Base-by-base conservation (phyloP, 64 coral and sea anemone species). In the Pocillopora verrucosa region DNA sequence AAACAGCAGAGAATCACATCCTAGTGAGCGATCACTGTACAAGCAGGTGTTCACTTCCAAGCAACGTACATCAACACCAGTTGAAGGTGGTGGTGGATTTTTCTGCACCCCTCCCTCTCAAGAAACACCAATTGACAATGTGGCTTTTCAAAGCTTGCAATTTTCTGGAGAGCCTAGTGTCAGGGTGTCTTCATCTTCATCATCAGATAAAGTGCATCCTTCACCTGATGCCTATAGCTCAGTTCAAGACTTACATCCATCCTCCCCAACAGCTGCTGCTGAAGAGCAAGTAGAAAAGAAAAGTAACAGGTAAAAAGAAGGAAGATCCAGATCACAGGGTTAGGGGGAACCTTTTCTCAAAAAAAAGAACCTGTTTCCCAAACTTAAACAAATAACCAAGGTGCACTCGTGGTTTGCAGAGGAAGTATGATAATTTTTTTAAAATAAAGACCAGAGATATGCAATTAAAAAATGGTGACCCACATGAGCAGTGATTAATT, bases 81-180 rank as follows among this genome's bases (percentile, higher is more conserved):
- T 88, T 12, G 82, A 78, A 61, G 77, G 61, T 45, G 45, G 76
- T 10, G 30, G 57, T 35, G 61, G 67, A 65, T 86, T 88, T 24
- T 74, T 92, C 56, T 61, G 73, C 57, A 96, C 80, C 2, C 90
- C 87, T 60, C 76, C 86, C 22, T 72, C 75, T 24, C 88, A 87
- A 41, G 93, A 82, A 13, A 94, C 93, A 59, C 93, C 88, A 1
- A 93, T 86, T 76, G 72, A 88, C 11, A 76, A 25, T 16, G 16
- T 82, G 34, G 25, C 64, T 1, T 96, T 96, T 83, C 76, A 88
- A 12, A 93, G 95, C 35, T 84, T 96, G 10, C 91, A 91, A 5
- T 93, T 96, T 90, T 96, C 95, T 81, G 95, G 95, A 3, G 80
- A 80, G 15, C 72, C 76, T 58, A 85, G 61, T 60, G 73, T 59